These are phyloP conservation scores for Melikaiella ostensackeni DNA, from an alignment of 2,888 invertebrate species.

Conservation along the genomic window DNA sequence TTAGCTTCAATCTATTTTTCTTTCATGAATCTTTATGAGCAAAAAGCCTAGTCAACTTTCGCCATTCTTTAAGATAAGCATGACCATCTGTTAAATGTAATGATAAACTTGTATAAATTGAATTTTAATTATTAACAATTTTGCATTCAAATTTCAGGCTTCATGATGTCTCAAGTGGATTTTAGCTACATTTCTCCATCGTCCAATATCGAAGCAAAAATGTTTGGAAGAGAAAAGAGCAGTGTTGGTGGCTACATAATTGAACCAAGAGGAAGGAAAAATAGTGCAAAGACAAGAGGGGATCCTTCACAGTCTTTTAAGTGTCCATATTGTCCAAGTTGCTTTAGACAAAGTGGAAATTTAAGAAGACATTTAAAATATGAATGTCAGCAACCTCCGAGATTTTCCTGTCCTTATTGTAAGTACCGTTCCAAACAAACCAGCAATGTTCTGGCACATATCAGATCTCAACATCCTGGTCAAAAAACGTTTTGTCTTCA, in stretches of 20 bases:
- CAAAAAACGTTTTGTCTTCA: background rate
- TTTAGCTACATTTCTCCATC: background rate
- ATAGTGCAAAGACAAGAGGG: background rate
- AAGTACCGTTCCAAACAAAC: slow-evolving; percentile 29
- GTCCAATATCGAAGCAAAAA: background rate
- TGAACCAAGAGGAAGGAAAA: too few species aligned
- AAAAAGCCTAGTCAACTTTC: too few species aligned
- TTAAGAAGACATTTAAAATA: too few species aligned
- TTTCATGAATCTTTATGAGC: too few species aligned
- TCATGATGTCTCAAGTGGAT: background rate
- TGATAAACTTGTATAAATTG: background rate
- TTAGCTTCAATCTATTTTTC: too few species aligned
- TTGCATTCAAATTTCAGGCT: slow-evolving; percentile 7
- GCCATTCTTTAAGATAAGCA: too few species aligned
- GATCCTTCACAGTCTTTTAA: slow-evolving; percentile 3
- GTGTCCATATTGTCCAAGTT: background rate
- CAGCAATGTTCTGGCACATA: slow-evolving; percentile 41
- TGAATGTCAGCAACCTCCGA: too few species aligned
- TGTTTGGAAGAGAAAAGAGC: background rate
- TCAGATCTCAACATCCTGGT: slow-evolving; percentile 40
- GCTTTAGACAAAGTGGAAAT: too few species aligned
- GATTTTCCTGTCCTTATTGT: too few species aligned
- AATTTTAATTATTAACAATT: background rate
- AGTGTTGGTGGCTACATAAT: too few species aligned
- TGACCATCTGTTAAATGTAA: too few species aligned